Evolutionary conservation across 2,888 invertebrate species (phyloP).

Genomic region (Apamea crenata): DNA sequence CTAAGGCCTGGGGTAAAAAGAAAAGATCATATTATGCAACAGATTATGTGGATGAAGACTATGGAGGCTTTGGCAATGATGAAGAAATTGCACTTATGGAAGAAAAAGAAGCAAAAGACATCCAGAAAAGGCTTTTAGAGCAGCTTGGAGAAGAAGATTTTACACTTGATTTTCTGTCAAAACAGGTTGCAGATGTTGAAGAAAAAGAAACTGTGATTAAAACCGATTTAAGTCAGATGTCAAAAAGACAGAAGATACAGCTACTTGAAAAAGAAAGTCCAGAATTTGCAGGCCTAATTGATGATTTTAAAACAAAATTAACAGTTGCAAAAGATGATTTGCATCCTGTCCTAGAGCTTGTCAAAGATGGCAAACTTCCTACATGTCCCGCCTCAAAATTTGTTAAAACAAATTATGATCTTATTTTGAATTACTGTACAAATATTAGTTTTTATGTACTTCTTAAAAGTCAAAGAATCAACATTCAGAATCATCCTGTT

Average conservation of each 20-base stretch:
- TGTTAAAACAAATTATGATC: slow-evolving; percentile 92
- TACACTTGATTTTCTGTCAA: slow-evolving; percentile 90
- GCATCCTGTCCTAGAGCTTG: slow-evolving; percentile 92
- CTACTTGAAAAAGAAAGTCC: slow-evolving; percentile 96
- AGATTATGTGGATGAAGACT: slow-evolving; percentile 97
- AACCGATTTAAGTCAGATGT: slow-evolving; percentile 94
- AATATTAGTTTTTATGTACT: slow-evolving; percentile 96
- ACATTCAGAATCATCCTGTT: slow-evolving; percentile 96
- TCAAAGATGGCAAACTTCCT: slow-evolving; percentile 91
- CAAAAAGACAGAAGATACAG: slow-evolving; percentile 93
- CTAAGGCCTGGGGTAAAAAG: slow-evolving; percentile 97
- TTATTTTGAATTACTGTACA: slow-evolving; percentile 95
- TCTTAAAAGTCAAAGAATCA: slow-evolving; percentile 93
- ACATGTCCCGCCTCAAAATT: slow-evolving; percentile 92
- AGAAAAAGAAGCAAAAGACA: slow-evolving; percentile 95
- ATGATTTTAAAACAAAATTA: slow-evolving; percentile 94
- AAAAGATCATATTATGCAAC: slow-evolving; percentile 95
- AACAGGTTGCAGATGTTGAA: slow-evolving; percentile 81
- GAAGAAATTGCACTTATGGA: slow-evolving; percentile 94
- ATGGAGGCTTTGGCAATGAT: slow-evolving; percentile 92
- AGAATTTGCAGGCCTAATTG: slow-evolving; percentile 94
- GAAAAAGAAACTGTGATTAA: slow-evolving; percentile 91
- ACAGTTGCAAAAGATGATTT: slow-evolving; percentile 92
- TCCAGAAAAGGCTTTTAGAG: slow-evolving; percentile 94
- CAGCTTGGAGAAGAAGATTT: slow-evolving; percentile 95